phyloP scores from a whole-genome alignment of 2,113 vertebrate genomes.

The Petaurus breviceps region DNA sequence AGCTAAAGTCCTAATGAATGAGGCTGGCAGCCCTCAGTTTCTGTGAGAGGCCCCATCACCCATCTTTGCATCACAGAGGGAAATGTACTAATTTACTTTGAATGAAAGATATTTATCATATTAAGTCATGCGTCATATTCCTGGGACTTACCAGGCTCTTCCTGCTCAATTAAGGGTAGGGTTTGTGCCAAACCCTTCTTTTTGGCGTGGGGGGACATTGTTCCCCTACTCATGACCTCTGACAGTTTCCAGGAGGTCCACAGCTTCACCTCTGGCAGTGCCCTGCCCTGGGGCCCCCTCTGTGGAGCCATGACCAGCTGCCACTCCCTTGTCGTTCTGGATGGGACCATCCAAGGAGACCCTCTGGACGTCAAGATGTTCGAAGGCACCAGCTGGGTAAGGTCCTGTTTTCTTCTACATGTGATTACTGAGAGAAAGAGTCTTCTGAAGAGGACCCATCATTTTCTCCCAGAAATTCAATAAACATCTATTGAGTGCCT shows the following conservation, averaged over 20 bases:
- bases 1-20: neutral
- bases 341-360: constrained; percentile 81
- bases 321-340: constrained; percentile 78
- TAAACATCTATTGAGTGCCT: neutral
- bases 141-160: neutral
- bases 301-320: constrained; percentile 80
- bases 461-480: neutral
- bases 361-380: constrained; percentile 82
- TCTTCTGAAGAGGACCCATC: neutral
- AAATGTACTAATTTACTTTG: neutral
- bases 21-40: neutral
- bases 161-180: neutral
- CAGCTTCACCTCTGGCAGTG: constrained; percentile 64
- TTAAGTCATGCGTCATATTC: neutral
- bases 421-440: neutral
- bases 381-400: constrained; percentile 84
- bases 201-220: neutral
- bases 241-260: constrained; percentile 80
- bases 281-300: constrained; percentile 72
- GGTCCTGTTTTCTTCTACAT: neutral
- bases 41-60: neutral
- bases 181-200: neutral
- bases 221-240: constrained; percentile 5
- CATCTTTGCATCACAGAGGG: neutral
- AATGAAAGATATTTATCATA: neutral